These are phyloP conservation scores for Magallana ariakensis DNA, from an alignment of 1,140 invertebrate genomes.

Conservation along the genomic window DNA sequence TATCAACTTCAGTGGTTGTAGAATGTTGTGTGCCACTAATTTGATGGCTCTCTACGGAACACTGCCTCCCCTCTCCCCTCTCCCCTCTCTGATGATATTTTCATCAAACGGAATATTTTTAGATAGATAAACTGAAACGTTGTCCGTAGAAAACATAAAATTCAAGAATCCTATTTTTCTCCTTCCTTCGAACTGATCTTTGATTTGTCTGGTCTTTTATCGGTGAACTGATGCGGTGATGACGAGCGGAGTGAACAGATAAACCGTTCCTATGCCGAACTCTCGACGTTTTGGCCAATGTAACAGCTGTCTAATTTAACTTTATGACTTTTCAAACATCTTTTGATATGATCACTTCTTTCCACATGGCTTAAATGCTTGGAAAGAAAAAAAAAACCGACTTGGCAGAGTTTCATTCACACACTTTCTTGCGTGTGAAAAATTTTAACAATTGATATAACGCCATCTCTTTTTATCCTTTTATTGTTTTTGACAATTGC, in stretches of 20 bases:
- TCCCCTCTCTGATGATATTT: background rate
- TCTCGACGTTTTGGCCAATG: background rate
- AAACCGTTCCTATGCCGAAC: background rate
- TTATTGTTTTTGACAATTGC: no score
- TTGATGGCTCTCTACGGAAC: background rate
- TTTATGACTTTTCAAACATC: constrained; percentile 35
- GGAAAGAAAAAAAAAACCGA: background rate
- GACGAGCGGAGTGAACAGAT: background rate
- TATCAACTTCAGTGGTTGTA: constrained; percentile 5
- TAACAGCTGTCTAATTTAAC: constrained; percentile 31
- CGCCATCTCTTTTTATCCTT: no score
- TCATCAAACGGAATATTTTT: no score
- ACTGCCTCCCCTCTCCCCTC: background rate
- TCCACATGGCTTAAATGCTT: constrained; percentile 1
- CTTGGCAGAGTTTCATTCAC: constrained; percentile 9
- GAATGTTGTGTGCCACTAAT: background rate
- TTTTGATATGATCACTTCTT: background rate
- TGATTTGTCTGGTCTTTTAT: background rate
- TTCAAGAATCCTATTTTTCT: no score
- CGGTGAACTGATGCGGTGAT: background rate
- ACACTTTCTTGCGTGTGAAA: background rate
- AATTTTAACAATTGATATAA: no score
- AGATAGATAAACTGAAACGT: no score
- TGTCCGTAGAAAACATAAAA: no score
- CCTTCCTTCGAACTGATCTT: no score